Conservation (phyloP, 2,888 invertebrate species). For the Calameuta filiformis region DNA sequence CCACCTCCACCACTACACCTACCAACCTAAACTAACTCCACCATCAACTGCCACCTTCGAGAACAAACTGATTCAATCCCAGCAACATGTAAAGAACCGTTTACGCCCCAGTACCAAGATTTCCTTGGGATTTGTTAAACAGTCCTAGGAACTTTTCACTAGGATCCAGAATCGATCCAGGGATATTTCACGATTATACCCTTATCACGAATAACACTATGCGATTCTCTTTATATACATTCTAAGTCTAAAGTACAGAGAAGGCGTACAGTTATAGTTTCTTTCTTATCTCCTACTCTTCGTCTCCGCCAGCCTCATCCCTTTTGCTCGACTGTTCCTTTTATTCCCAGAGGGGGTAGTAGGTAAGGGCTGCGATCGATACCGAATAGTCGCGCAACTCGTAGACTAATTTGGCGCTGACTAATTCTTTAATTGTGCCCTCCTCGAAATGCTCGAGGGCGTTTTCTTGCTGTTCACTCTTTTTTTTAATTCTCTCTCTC, state of each 20-base stretch:
- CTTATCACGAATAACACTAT: neutral
- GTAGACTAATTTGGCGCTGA: neutral
- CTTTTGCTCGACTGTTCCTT: neutral
- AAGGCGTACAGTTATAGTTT: neutral
- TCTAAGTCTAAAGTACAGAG: neutral
- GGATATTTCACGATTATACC: neutral
- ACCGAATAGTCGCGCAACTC: neutral
- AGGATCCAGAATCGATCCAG: neutral
- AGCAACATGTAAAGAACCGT: neutral
- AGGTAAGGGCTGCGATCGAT: neutral
- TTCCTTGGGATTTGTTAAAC: neutral
- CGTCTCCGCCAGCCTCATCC: neutral
- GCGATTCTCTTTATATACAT: neutral
- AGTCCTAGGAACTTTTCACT: neutral
- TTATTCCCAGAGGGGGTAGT: neutral
- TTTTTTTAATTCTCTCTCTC: conserved; percentile 18
- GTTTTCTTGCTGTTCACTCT: conserved; percentile 7
- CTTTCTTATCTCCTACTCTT: neutral
- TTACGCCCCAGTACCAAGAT: neutral
- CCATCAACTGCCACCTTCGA: neutral
- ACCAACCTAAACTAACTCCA: neutral
- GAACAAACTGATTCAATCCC: neutral
- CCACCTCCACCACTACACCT: no score
- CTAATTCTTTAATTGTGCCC: neutral
- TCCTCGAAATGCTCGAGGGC: neutral